phyloP scores from a whole-genome alignment of 2,888 invertebrate species.

The Eupithecia vulgata region DNA sequence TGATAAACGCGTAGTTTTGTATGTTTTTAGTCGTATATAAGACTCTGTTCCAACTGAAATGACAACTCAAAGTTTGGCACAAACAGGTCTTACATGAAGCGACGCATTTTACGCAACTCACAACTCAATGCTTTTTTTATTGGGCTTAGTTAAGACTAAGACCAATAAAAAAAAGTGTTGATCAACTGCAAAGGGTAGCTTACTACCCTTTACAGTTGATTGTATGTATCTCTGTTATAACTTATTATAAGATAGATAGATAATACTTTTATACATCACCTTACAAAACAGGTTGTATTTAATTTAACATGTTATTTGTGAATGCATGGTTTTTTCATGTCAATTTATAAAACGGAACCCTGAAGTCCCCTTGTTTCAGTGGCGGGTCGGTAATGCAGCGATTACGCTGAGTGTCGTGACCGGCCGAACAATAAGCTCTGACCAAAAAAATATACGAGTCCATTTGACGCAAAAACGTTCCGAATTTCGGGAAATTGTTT shows the following conservation, averaged over 20 bases:
- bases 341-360: conserved; percentile 17
- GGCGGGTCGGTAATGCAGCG: conserved; percentile 32
- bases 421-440: conserved; percentile 25
- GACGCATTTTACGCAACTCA: neutral
- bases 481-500: conserved; percentile 7
- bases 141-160: too few species aligned
- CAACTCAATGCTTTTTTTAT: too few species aligned
- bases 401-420: conserved; percentile 31
- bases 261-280: too few species aligned
- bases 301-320: neutral
- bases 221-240: neutral
- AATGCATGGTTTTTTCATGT: neutral
- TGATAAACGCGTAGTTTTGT: too few species aligned
- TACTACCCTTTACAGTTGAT: neutral
- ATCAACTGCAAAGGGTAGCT: too few species aligned
- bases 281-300: too few species aligned
- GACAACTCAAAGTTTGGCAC: neutral
- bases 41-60: neutral
- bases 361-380: conserved; percentile 17
- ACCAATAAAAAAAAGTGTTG: too few species aligned
- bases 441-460: conserved; percentile 19
- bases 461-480: conserved; percentile 15
- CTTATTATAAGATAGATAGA: too few species aligned
- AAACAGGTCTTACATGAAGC: neutral
- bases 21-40: too few species aligned